phyloP scores from a whole-genome alignment of 2,797 vertebrate species.

The Telmatherina bonti region DNA sequence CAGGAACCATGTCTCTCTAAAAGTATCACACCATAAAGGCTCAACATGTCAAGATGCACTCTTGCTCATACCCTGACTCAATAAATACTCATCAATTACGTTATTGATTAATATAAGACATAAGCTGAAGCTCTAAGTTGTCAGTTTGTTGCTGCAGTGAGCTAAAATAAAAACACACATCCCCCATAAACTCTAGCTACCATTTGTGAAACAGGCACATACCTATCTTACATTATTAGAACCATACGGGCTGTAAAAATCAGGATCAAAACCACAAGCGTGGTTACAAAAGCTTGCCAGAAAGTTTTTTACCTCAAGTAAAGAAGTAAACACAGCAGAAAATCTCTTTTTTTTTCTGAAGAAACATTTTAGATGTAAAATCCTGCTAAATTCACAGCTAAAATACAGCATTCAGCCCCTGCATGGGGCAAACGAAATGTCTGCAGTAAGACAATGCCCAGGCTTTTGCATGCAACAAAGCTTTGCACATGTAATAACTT shows the following conservation, averaged over 20 bases:
- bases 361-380: conserved; percentile 8
- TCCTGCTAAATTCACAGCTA: not conserved
- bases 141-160: not conserved
- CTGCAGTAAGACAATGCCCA: not conserved
- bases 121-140: not conserved
- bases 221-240: conserved; percentile 42
- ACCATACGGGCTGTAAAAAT: conserved; percentile 58
- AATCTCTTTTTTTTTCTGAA: conserved; percentile 3
- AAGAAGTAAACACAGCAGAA: not conserved
- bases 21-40: not conserved
- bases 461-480: not conserved
- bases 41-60: not conserved
- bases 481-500: not conserved
- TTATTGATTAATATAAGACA: too few relatives aligned
- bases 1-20: not conserved
- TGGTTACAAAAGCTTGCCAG: conserved; percentile 31
- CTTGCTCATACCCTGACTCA: not conserved
- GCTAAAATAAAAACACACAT: not conserved
- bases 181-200: not conserved
- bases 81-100: not conserved
- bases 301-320: not conserved
- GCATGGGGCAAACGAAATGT: not conserved
- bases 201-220: conserved; percentile 9
- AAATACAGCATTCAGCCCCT: not conserved
- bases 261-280: conserved; percentile 48